phyloP scores from a whole-genome alignment of 2,888 invertebrate species.

The Ochropleura leucogaster region DNA sequence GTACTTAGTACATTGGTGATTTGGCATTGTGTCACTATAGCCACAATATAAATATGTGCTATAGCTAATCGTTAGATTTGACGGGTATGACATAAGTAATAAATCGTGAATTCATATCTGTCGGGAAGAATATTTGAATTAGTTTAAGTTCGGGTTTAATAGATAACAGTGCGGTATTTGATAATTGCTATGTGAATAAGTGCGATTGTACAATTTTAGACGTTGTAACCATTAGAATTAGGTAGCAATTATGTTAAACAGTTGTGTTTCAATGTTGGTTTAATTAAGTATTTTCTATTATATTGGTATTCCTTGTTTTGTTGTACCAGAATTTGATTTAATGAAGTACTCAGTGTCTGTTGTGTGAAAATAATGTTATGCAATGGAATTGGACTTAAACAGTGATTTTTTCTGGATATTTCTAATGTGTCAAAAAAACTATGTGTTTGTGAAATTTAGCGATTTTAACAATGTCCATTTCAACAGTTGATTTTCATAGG shows the following conservation, averaged over 20 bases:
- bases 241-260: too few species aligned
- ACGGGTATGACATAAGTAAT: neutral
- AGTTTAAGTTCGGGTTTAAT: conserved; percentile 2
- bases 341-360: neutral
- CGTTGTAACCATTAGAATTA: too few species aligned
- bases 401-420: neutral
- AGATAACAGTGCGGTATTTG: conserved; percentile 19
- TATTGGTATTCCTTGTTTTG: neutral
- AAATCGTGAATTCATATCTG: conserved; percentile 24
- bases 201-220: neutral
- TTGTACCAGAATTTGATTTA: neutral
- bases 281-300: too few species aligned
- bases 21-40: neutral
- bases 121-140: conserved; percentile 1
- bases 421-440: neutral
- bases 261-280: too few species aligned
- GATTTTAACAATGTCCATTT: neutral
- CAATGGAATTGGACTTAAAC: neutral
- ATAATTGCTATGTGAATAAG: conserved; percentile 13
- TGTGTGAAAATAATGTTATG: neutral
- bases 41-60: too few species aligned
- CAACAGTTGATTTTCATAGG: conserved; percentile 20
- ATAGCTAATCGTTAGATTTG: neutral
- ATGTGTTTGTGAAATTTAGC: neutral
- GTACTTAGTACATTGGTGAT: conserved; percentile 5